A percentile compares a stretch with the other conserved stretches of the same genome.
These are phyloP conservation scores for Glomeris marginata DNA, from an alignment of 2,888 invertebrate genomes.

Conservation along the genomic window DNA sequence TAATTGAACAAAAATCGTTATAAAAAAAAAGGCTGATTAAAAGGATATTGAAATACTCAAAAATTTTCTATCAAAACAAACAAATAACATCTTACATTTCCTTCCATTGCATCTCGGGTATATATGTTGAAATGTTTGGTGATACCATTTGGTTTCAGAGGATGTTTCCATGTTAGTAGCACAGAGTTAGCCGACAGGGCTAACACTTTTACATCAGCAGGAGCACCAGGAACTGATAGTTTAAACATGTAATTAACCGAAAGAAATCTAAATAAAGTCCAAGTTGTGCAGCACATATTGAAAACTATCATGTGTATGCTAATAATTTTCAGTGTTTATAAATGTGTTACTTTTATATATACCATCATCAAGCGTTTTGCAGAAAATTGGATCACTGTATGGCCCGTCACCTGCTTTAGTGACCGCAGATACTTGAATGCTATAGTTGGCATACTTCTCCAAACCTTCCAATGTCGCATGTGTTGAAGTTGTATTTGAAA, in stretches of 20 bases:
- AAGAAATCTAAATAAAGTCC: too few relatives aligned
- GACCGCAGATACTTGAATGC: constrained; percentile 87
- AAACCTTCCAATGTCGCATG: constrained; percentile 61
- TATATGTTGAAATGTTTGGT: constrained; percentile 87
- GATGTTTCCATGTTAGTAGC: constrained; percentile 85
- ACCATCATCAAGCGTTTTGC: constrained; percentile 93
- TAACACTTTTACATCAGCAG: constrained; percentile 83
- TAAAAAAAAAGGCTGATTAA: too few relatives aligned
- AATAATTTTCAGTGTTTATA: background rate
- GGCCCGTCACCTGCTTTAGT: constrained; percentile 93
- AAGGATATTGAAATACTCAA: too few relatives aligned
- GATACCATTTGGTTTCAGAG: constrained; percentile 80
- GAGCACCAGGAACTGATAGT: constrained; percentile 88
- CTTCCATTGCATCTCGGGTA: constrained; percentile 33
- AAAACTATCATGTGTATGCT: background rate
- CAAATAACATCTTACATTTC: too few relatives aligned
- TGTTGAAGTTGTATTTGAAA: too few relatives aligned
- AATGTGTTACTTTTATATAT: constrained; percentile 18
- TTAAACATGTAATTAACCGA: too few relatives aligned
- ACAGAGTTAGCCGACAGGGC: constrained; percentile 85
- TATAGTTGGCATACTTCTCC: constrained; percentile 91
- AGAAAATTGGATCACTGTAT: constrained; percentile 69
- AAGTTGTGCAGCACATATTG: too few relatives aligned
- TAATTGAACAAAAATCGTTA: too few relatives aligned
- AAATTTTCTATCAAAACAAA: too few relatives aligned